Base-by-base conservation (phyloP, 1,140 invertebrate species). In the Reticulitermes speratus region DNA sequence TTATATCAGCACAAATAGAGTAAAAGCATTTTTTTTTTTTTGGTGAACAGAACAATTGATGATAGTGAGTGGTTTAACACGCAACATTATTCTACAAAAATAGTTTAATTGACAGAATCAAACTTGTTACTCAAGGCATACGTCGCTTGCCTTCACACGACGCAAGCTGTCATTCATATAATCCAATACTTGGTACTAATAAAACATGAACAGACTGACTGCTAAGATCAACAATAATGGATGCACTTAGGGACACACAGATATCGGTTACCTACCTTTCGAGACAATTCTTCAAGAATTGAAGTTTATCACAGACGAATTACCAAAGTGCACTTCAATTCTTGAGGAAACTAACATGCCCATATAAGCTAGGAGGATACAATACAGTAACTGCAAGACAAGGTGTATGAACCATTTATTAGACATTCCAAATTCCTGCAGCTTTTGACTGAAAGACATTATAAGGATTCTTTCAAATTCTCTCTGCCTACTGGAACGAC, bases 251-350 rank as follows among this genome's bases (percentile, higher is more conserved):
- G 7, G 52, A 30, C n/a, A 75, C n/a, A 75, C 25, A 16, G n/a
- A 25, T 30, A 75, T 6, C n/a, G 65, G 2, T n/a, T 30, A 75
- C 25, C 25, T 30, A 75, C 65, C 25, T 55, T 25, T 25, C 0
- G n/a, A 75, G 65, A 75, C 3, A 75, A 75, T 75, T 75, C 25
- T 75, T 75, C 65, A 30, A 75, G 65, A 30, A 75, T 16, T 75
- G 65, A 30, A 75, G 65, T 75, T 75, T 75, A 75, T 75, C 65
- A 75, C 65, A 75, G 65, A 75, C n/a, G 7, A 75, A 75, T 14
- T 75, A 75, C 65, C 65, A 30, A 75, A 75, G n/a, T 75, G 65
- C n/a, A 75, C 65, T 75, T 75, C 65, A 75, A 75, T 30, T 30
- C 65, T 75, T 6, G n/a, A 75, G n/a, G 65, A 75, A 75, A 75